Evolutionary conservation across 2,113 vertebrate genomes (phyloP).

Genomic region (Mola mola): DNA sequence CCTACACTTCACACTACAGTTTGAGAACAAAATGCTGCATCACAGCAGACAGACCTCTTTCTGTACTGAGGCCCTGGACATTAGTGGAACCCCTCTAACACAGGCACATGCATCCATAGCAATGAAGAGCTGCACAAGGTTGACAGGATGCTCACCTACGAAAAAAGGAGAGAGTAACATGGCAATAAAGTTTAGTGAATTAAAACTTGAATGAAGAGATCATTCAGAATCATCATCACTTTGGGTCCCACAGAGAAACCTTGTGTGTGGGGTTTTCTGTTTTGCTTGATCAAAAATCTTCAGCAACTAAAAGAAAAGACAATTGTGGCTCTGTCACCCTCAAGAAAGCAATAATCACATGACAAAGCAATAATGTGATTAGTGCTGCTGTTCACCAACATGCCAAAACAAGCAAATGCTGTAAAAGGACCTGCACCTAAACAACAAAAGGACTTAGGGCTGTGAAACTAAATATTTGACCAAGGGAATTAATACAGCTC

Average conservation of each 20-base stretch:
- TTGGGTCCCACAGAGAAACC: neutral
- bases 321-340: neutral
- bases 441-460: neutral
- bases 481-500: neutral
- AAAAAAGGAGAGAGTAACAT: neutral
- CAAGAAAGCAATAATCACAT: constrained; percentile 30
- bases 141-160: constrained; percentile 58
- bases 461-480: constrained; percentile 4
- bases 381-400: neutral
- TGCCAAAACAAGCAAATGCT: constrained; percentile 2
- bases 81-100: constrained; percentile 81
- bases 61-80: constrained; percentile 84
- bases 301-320: constrained; percentile 2
- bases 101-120: constrained; percentile 86
- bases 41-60: constrained; percentile 75
- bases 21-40: too few relatives aligned
- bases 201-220: neutral
- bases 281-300: neutral
- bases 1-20: too few relatives aligned
- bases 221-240: neutral
- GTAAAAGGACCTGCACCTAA: constrained; percentile 6
- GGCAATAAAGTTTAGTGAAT: neutral
- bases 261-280: neutral
- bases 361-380: neutral
- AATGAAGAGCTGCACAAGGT: constrained; percentile 30